phyloP scores from a whole-genome alignment of 64 coral and sea anemone genomes.

The Hydrozoanthus tunicans region DNA sequence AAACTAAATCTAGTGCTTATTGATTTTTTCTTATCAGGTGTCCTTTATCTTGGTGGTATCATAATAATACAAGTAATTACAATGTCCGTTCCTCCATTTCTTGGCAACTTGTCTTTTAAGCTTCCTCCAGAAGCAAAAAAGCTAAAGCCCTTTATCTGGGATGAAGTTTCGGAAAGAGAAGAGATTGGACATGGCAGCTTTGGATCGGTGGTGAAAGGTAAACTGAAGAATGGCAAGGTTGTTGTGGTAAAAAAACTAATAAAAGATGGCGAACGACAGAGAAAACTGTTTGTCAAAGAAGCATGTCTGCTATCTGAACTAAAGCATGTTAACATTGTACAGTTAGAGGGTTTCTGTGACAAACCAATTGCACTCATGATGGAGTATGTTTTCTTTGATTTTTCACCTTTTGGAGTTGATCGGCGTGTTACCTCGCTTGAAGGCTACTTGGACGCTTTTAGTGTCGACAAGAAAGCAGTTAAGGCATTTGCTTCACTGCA shows the following conservation, averaged over 20 bases:
- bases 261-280: background rate
- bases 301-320: background rate
- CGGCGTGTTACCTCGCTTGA: background rate
- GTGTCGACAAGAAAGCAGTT: background rate
- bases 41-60: too few species aligned
- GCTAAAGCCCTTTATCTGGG: constrained; percentile 26
- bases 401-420: constrained; percentile 39
- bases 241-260: constrained; percentile 16
- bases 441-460: background rate
- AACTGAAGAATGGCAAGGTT: background rate
- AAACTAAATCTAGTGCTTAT: too few species aligned
- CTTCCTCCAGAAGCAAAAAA: constrained; percentile 3
- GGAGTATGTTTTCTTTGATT: constrained; percentile 51
- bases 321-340: constrained; percentile 6
- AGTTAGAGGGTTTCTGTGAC: background rate
- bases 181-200: constrained; percentile 23
- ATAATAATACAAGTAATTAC: too few species aligned
- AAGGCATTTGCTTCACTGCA: constrained; percentile 13
- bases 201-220: background rate
- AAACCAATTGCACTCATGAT: constrained; percentile 27
- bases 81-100: too few species aligned
- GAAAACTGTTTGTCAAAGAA: constrained; percentile 23
- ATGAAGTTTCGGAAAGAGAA: constrained; percentile 13
- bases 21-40: too few species aligned
- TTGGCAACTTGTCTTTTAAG: too few species aligned